Evolutionary conservation across 2,113 vertebrate genomes (phyloP), one percentile per base, ranked within the genome.

Genomic region (Chelonoidis abingdonii): DNA sequence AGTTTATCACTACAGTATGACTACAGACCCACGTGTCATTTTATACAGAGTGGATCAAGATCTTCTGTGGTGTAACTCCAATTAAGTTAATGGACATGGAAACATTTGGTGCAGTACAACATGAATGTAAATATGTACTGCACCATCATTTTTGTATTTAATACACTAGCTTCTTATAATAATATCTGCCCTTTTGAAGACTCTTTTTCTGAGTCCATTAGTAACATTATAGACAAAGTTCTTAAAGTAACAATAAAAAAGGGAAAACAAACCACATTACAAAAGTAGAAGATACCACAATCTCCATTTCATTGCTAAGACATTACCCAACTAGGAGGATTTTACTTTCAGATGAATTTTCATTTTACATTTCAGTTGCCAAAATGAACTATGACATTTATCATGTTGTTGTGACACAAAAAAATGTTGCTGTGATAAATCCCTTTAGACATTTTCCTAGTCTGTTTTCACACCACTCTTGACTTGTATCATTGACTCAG

Each of bases 31-130:
- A 88, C 88, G 94, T 7, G 49, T 78, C 93, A 95, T 95, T 95
- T 92, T 95, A 95, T 94, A 94, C 56, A 88, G 91, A 94, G 53
- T 50, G 87, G 94, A 96, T 29, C 80, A 89, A 88, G 93, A n/a
- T 38, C 17, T 9, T 69, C 35, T 21, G 16, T 69, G 65, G 8
- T 69, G 14, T 69, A 69, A 69, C 16, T 69, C 65, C 65, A 69
- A 10, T n/a, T 69, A 93, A 92, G 91, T 44, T 80, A 88, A 62
- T 83, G 78, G 86, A 84, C 92, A 86, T 72, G 86, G 35, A 89
- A 89, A 85, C 62, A 53, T 49, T 89, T 89, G 75, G 25, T 84
- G 80, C 56, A 78, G 6, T 75, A 52, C 35, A 50, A 90, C 2
- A 90, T 31, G 80, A 84, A 9, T 86, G 35, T 41, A 84, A 10